These are phyloP conservation scores for Lepidothrix coronata DNA, from an alignment of 2,113 vertebrate species.

Conservation along the genomic window DNA sequence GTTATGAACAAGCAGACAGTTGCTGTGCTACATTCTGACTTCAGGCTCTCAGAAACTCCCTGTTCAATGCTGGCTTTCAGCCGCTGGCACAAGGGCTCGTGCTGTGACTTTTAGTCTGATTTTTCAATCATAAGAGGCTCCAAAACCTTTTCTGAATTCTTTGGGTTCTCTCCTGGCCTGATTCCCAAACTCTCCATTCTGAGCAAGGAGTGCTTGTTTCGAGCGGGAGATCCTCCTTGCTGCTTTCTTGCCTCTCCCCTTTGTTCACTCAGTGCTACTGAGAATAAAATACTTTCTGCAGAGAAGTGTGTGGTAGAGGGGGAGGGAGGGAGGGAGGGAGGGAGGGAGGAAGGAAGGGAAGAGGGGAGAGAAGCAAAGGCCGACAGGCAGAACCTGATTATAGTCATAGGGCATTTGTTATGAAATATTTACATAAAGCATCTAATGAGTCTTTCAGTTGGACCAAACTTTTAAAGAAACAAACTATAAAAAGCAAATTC, in stretches of 20 bases:
- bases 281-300: not conserved
- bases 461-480: constrained; percentile 26
- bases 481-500: not conserved
- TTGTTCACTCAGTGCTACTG: not conserved
- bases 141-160: constrained; percentile 38
- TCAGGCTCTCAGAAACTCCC: not conserved
- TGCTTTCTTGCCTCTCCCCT: not conserved
- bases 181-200: not conserved
- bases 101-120: constrained; percentile 35
- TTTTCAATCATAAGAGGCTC: constrained; percentile 29
- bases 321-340: not conserved
- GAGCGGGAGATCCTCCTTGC: not conserved
- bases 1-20: not conserved
- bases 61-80: not conserved
- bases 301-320: not conserved
- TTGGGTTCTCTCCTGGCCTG: constrained; percentile 12
- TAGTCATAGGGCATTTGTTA: not conserved
- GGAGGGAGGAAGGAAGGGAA: not conserved
- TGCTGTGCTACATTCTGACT: not conserved
- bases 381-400: not conserved
- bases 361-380: not conserved
- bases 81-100: not conserved
- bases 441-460: constrained; percentile 45
- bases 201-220: not conserved
- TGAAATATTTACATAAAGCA: constrained; percentile 6